These are phyloP conservation scores for Rhinoptilus africanus DNA, from an alignment of 2,113 vertebrate species.

Conservation along the genomic window DNA sequence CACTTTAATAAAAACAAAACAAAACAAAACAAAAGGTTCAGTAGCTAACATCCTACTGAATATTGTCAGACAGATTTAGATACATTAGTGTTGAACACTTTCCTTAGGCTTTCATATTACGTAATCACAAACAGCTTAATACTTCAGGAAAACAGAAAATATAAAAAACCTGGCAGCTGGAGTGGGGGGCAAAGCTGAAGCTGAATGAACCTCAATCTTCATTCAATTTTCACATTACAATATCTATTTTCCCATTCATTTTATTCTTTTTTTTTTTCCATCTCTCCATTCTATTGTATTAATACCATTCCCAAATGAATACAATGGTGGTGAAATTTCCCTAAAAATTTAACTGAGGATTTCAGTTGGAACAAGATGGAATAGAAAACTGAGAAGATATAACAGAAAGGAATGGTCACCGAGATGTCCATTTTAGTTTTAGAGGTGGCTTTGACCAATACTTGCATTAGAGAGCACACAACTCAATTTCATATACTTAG, in stretches of 20 bases:
- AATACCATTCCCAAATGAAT: not conserved
- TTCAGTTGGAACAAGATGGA: not conserved
- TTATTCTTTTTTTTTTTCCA: not conserved
- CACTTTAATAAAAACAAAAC: not conserved
- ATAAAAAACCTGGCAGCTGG: not conserved
- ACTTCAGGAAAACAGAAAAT: not conserved
- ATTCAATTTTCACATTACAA: not conserved
- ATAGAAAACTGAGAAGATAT: not conserved
- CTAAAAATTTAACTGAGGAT: not conserved
- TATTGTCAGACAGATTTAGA: not conserved
- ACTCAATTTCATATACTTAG: not conserved
- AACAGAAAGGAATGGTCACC: not conserved
- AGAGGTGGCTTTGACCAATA: not conserved
- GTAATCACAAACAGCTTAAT: not conserved
- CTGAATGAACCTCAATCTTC: not conserved
- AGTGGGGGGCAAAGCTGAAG: not conserved
- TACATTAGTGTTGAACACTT: not conserved
- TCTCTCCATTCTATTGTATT: not conserved
- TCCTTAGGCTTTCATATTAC: not conserved
- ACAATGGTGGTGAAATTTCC: not conserved
- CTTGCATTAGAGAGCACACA: not conserved
- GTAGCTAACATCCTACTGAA: not conserved
- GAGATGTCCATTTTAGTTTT: not conserved
- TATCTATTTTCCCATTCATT: not conserved
- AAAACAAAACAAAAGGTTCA: not conserved